Base-by-base conservation (phyloP, 2,113 vertebrate genomes). In the Silurus glanis region DNA sequence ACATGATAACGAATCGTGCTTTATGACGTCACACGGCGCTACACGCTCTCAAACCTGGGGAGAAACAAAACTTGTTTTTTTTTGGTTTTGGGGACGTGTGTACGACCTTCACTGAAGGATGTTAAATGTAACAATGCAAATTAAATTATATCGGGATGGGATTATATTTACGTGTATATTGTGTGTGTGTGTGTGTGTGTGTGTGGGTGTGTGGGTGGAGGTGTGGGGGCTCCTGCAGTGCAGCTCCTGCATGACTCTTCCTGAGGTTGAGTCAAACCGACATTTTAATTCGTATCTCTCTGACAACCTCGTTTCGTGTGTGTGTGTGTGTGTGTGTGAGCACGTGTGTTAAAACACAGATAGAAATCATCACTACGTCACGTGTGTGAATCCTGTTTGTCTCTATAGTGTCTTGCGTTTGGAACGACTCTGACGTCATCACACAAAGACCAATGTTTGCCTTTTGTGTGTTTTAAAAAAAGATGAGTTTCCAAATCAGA, bases 201-300 rank as follows among this genome's bases (percentile, higher is more conserved):
- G 84, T 55, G 83, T 88, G 75, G 58, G 58, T 66, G 51, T 61
- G 7, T 59, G 37, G 85, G 37, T 37, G 37, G 37, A 2, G 37
- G 37, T 37, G 37, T 37, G 37, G 37, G 37, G 37, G 37, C 37
- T 37, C 37, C 28, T 37, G 28, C 28, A 37, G 28, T 79, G 84
- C 87, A 83, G 45, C 81, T 67, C 64, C 66, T 61, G 23, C 12
- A 67, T 49, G 78, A 16, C 23, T 45, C 10, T 25, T 28, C 55
- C 69, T 85, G 17, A 74, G 12, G 12, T 87, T 62, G 61, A 62
- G 83, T 84, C 82, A 82, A n/a, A 67, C 61, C 23, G 13, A 25
- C 6, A 14, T 56, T 59, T 37, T 51, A 49, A 71, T 74, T 51
- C n/a, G 67, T 8, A 66, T 90, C 89, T 90, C 89, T 89, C 89